Conservation (phyloP, 2,113 vertebrate genomes). For the Rhynchomys soricoides region DNA sequence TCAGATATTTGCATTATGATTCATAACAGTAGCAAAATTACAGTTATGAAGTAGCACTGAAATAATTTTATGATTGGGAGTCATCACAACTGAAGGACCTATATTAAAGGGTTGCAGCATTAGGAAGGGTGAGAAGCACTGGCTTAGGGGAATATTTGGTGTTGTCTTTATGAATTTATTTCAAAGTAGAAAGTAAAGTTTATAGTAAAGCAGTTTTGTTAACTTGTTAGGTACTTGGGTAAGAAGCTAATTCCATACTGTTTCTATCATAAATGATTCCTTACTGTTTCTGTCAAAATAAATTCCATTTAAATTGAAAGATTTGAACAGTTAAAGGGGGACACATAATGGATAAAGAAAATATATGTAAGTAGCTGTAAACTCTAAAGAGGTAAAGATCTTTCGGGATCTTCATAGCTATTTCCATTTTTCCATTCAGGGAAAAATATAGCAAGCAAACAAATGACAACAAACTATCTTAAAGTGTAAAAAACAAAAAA, state of each 20-base stretch:
- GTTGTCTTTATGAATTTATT: slow-evolving; percentile 37
- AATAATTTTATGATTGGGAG: not conserved
- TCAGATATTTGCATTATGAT: too few relatives aligned
- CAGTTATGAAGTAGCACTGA: not conserved
- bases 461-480: not conserved
- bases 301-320: slow-evolving; percentile 23
- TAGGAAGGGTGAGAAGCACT: not conserved
- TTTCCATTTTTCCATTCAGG: not conserved
- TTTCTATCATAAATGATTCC: not conserved
- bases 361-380: not conserved
- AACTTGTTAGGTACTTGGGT: slow-evolving; percentile 20
- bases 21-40: not conserved
- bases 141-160: slow-evolving; percentile 44
- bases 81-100: not conserved
- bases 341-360: not conserved
- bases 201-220: slow-evolving; percentile 43
- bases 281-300: slow-evolving; percentile 34
- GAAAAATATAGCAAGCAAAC: not conserved
- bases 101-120: not conserved
- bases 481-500: not conserved
- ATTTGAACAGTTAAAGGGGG: not conserved
- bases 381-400: not conserved
- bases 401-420: not conserved
- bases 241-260: slow-evolving; percentile 1
- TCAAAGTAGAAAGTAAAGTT: slow-evolving; percentile 32